phyloP scores from a whole-genome alignment of 2,113 vertebrate species.

The Hippocampus mohnikei region DNA sequence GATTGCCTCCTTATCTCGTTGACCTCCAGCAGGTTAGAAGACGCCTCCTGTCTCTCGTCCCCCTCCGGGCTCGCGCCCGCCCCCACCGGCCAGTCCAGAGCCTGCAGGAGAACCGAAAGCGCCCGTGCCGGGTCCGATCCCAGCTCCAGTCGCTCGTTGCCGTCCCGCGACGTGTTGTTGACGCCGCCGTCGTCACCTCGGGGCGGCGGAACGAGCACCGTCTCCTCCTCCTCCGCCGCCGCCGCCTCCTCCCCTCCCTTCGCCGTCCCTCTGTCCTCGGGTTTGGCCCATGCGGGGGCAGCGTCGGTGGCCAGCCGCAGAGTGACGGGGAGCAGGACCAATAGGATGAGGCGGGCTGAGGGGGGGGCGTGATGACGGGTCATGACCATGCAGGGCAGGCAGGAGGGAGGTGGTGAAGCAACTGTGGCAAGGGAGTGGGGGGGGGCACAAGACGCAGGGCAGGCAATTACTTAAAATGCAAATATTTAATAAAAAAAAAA shows the following conservation, averaged over 20 bases:
- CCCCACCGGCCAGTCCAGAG: conserved; percentile 71
- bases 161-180: conserved; percentile 34
- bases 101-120: conserved; percentile 78
- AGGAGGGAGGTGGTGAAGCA: conserved; percentile 72
- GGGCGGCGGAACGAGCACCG: conserved; percentile 37
- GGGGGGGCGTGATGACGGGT: conserved; percentile 73
- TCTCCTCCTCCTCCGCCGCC: conserved; percentile 56
- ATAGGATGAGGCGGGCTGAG: conserved; percentile 72
- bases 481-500: not conserved
- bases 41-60: conserved; percentile 52
- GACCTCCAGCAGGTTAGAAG: conserved; percentile 37
- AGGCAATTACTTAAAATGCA: not conserved
- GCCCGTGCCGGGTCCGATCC: conserved; percentile 69
- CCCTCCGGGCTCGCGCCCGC: conserved; percentile 48
- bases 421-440: conserved; percentile 55
- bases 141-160: conserved; percentile 27
- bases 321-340: conserved; percentile 72
- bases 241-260: conserved; percentile 38
- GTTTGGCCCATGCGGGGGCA: conserved; percentile 63
- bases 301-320: conserved; percentile 66
- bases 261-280: conserved; percentile 55
- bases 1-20: conserved; percentile 53
- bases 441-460: conserved; percentile 20
- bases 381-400: conserved; percentile 78
- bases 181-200: conserved; percentile 26